phyloP scores from a whole-genome alignment of 64 coral and sea anemone species.

The Hydrozoanthus tunicans region DNA sequence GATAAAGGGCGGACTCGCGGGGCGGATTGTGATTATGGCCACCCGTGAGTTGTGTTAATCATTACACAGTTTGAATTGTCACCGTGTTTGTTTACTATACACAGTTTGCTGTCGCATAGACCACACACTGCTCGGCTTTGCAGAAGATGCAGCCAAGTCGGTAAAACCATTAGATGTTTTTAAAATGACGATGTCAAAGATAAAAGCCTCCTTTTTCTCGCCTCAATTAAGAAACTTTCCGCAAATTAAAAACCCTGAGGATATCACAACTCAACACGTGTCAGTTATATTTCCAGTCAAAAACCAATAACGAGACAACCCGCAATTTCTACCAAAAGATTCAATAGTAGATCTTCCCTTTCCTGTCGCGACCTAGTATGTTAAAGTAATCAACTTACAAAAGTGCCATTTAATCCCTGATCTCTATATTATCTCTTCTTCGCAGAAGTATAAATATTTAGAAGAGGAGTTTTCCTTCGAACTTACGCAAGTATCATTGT shows the following conservation, averaged over 20 bases:
- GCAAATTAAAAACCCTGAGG: background rate
- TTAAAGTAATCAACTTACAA: constrained; percentile 67
- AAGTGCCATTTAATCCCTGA: constrained; percentile 56
- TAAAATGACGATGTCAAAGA: constrained; percentile 42
- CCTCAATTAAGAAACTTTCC: constrained; percentile 10
- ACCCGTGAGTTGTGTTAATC: constrained; percentile 46
- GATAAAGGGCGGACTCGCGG: constrained; percentile 60
- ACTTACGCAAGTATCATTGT: constrained; percentile 57
- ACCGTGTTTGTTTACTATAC: constrained; percentile 83
- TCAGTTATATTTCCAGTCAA: constrained; percentile 12
- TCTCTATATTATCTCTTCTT: constrained; percentile 74
- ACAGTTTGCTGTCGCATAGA: constrained; percentile 68
- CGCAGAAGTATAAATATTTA: constrained; percentile 85
- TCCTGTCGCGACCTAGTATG: constrained; percentile 13
- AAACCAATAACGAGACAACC: background rate
- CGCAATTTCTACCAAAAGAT: background rate
- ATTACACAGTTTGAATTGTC: constrained; percentile 54
- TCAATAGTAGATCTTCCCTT: background rate
- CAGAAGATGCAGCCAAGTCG: constrained; percentile 45
- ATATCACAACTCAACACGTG: background rate
- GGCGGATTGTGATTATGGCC: constrained; percentile 23
- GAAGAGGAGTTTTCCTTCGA: constrained; percentile 78
- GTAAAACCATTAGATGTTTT: constrained; percentile 67
- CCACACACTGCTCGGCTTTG: constrained; percentile 61
- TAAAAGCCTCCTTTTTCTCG: constrained; percentile 29